These are phyloP conservation scores for Typhlichthys eigenmanni DNA, from an alignment of 2,797 vertebrate genomes.

Conservation along the genomic window DNA sequence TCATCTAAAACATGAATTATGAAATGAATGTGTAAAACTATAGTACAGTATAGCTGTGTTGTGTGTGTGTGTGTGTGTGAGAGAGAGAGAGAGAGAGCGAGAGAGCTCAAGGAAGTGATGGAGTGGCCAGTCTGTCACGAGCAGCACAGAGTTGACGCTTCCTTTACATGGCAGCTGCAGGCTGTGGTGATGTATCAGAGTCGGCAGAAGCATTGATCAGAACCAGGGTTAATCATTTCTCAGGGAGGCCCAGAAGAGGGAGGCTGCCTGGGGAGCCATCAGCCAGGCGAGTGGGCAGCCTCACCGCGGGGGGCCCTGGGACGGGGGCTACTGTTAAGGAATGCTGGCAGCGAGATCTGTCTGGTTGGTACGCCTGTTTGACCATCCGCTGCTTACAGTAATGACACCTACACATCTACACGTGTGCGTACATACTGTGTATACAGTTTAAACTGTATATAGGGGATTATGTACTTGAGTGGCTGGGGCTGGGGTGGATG, in stretches of 20 bases:
- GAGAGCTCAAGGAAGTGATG: constrained; percentile 51
- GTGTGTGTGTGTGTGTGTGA: not conserved
- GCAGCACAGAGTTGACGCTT: constrained; percentile 74
- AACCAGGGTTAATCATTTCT: constrained; percentile 82
- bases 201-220: constrained; percentile 85
- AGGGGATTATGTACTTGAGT: not conserved
- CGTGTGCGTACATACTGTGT: not conserved
- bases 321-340: constrained; percentile 50
- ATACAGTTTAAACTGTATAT: not conserved
- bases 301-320: constrained; percentile 57
- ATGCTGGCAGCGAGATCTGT: constrained; percentile 39
- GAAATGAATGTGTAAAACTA: too few relatives aligned
- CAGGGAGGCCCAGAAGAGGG: constrained; percentile 57
- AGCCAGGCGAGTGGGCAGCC: constrained; percentile 65
- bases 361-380: constrained; percentile 25
- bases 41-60: not conserved
- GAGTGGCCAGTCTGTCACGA: constrained; percentile 50
- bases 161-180: constrained; percentile 84
- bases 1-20: too few relatives aligned
- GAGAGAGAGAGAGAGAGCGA: constrained; percentile 36
- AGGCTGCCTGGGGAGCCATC: constrained; percentile 67
- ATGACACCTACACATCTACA: constrained; percentile 7
- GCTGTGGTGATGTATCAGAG: constrained; percentile 80
- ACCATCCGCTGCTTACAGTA: constrained; percentile 15
- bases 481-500: constrained; percentile 17